Conservation (phyloP, 2,113 vertebrate genomes). For the Tichodroma muraria region DNA sequence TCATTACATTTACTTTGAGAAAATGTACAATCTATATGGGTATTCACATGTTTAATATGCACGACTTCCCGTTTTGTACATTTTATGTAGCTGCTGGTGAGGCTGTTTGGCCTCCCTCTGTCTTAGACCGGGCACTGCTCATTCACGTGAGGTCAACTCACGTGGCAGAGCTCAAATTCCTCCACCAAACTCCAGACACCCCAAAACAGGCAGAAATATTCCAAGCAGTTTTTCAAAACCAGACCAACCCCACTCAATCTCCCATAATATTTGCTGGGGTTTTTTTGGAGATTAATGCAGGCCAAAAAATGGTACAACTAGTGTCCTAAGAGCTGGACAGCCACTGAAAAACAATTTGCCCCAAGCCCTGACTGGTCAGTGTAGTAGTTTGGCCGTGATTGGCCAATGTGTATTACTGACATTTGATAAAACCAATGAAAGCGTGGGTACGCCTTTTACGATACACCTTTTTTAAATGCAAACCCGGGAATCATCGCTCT, state of each 20-base stretch:
- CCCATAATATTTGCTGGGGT: background rate
- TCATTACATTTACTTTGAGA: conserved; percentile 22
- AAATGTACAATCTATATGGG: background rate
- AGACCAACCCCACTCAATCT: background rate
- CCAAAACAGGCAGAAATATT: background rate
- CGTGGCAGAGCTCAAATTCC: background rate
- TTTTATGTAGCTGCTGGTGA: background rate
- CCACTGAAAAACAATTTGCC: background rate
- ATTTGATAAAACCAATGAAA: no score
- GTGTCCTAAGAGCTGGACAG: background rate
- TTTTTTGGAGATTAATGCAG: background rate
- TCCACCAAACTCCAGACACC: background rate
- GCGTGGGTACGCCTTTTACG: no score
- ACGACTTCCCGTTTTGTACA: background rate
- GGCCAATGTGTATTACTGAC: no score
- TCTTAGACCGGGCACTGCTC: background rate
- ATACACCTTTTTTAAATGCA: no score
- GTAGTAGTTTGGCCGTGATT: no score
- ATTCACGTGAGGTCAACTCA: background rate
- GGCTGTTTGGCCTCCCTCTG: background rate
- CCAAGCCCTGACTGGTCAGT: background rate
- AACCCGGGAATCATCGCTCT: no score
- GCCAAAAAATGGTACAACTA: background rate
- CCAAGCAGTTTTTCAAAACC: background rate
- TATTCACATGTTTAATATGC: background rate